Conservation (phyloP, 2,113 vertebrate genomes). For the Gadus macrocephalus region DNA sequence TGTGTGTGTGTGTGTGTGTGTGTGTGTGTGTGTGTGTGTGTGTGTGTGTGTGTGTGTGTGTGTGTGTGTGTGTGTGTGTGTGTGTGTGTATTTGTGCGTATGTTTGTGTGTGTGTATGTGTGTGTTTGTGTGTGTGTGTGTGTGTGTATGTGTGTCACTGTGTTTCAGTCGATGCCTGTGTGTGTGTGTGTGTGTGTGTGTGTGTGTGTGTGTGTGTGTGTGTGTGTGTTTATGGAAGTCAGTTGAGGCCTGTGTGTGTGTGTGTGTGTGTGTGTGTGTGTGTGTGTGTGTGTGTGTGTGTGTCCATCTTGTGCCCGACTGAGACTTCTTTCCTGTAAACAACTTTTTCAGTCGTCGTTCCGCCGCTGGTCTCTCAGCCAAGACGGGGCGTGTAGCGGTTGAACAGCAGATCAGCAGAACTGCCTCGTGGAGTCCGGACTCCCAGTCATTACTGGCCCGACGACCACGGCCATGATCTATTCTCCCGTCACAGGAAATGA, state of each 20-base stretch:
- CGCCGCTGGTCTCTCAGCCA: background rate
- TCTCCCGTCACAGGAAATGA: too few relatives aligned
- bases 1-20: background rate
- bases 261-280: background rate
- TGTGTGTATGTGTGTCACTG: background rate
- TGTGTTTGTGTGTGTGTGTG: background rate
- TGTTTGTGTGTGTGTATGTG: background rate
- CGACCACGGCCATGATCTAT: too few relatives aligned
- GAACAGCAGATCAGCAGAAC: too few relatives aligned
- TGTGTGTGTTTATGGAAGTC: background rate
- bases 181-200: too few relatives aligned
- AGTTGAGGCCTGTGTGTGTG: background rate
- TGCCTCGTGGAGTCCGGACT: too few relatives aligned
- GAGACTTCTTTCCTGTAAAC: background rate
- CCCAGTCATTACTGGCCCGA: too few relatives aligned
- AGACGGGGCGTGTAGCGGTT: too few relatives aligned
- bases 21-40: background rate
- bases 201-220: background rate
- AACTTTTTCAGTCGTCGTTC: conserved; percentile 11
- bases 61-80: background rate
- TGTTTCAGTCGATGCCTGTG: background rate
- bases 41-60: background rate
- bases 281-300: background rate
- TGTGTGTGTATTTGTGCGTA: background rate
- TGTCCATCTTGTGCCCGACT: conserved; percentile 16